These are phyloP conservation scores for Coelinius sp. DNA, from an alignment of 2,888 invertebrate species.

Conservation along the genomic window DNA sequence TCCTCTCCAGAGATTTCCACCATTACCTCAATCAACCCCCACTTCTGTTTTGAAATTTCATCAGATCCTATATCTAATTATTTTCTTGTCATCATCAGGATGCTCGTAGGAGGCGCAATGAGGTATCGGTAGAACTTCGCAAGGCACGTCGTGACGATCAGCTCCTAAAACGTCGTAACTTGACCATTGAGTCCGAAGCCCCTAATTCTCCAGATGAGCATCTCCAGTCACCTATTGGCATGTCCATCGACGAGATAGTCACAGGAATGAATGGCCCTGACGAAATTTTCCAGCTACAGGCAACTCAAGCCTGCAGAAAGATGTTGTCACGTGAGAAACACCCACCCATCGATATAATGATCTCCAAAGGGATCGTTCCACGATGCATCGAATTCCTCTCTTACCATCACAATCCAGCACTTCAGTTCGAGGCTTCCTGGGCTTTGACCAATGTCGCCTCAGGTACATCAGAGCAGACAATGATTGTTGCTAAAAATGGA, in stretches of 20 bases:
- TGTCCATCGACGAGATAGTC: constrained; percentile 82
- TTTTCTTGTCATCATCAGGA: constrained; percentile 74
- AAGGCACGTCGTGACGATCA: constrained; percentile 96
- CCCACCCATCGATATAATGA: constrained; percentile 92
- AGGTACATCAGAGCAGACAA: constrained; percentile 92
- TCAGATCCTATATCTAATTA: constrained; percentile 17
- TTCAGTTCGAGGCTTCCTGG: constrained; percentile 98
- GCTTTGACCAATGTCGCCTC: constrained; percentile 98
- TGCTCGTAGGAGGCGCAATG: constrained; percentile 89
- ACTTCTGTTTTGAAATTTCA: not conserved
- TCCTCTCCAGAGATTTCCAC: no score
- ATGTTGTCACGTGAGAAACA: constrained; percentile 90
- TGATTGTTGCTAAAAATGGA: constrained; percentile 87
- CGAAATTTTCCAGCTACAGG: constrained; percentile 76
- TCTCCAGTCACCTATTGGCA: constrained; percentile 68
- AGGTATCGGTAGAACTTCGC: constrained; percentile 90
- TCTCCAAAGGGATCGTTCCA: constrained; percentile 86
- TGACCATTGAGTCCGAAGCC: constrained; percentile 73
- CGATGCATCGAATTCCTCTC: constrained; percentile 85
- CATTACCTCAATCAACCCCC: no score
- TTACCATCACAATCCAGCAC: constrained; percentile 77
- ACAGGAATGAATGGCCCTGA: constrained; percentile 79
- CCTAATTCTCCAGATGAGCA: constrained; percentile 71
- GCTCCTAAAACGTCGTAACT: constrained; percentile 89
- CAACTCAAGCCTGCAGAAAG: constrained; percentile 88